Base-by-base conservation (phyloP, 2,888 invertebrate species). In the Pharmacophagus antenor region DNA sequence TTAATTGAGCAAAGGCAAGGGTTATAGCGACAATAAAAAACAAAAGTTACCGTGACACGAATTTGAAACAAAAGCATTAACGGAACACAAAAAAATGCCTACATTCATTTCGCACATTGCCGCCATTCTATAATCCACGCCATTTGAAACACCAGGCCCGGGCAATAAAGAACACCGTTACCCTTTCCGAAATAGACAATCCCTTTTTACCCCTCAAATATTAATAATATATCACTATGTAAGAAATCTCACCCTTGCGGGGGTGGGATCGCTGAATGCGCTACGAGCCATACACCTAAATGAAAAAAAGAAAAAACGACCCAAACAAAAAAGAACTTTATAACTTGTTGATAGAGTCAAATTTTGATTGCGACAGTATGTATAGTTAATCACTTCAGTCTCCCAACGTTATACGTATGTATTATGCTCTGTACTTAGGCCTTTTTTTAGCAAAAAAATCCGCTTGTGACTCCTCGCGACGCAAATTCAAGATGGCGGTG, bases 161-260 rank as follows among this genome's bases (percentile, higher is more conserved):
- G n/a, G 71, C 73, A 74, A 79, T 80, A 81, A 84, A 82, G 73
- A 73, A 76, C 76, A 69, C 67, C 69, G 67, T 72, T 76, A 77
- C 82, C 78, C 78, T 76, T 67, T 76, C 71, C 71, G 73, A 74
- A 79, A 72, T 75, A 66, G 75, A 76, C 82, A 79, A 84, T 83
- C 80, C 76, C 66, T 70, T 68, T 69, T 75, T 70, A 74, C 85
- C 81, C 80, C 72, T 72, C 76, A 79, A 76, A 80, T 84, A 86
- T 86, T 85, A 85, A 86, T 88, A 88, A 85, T 86, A 85, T 83
- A 88, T 84, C 78, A 80, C 80, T 72, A 81, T 82, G 85, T 87
- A 89, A 89, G 88, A 89, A 88, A 88, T 84, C 87, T 86, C 83
- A 70, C 75, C 74, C 75, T 71, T 70, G 78, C 74, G 84, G 77